phyloP scores from a whole-genome alignment of 2,797 vertebrate species.

The Thalassophryne amazonica region DNA sequence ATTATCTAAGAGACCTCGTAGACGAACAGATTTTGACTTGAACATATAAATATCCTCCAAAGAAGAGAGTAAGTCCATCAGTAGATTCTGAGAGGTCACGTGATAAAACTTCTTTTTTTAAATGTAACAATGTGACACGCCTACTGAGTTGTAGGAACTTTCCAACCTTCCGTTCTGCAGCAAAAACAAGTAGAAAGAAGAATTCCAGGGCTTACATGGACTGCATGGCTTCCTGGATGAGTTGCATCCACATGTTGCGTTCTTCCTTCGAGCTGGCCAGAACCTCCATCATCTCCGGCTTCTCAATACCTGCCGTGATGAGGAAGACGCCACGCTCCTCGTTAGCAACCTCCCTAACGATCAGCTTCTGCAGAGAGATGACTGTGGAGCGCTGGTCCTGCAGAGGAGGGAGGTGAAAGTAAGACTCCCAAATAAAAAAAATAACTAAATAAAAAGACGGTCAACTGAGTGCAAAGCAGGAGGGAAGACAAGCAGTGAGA shows the following conservation, averaged over 20 bases:
- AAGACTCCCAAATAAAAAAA: background rate
- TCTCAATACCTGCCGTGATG: constrained; percentile 87
- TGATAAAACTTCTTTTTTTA: too few species aligned
- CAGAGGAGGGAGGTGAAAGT: constrained; percentile 15
- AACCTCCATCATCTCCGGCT: constrained; percentile 96
- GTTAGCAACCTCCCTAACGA: constrained; percentile 94
- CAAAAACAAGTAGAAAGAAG: too few species aligned
- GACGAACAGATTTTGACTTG: too few species aligned
- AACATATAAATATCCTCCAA: too few species aligned
- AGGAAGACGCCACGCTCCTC: constrained; percentile 96
- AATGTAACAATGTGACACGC: too few species aligned
- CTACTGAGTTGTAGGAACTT: too few species aligned
- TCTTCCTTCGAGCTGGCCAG: constrained; percentile 91
- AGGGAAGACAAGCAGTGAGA: constrained; percentile 11
- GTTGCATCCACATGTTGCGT: constrained; percentile 92
- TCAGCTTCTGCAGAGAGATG: constrained; percentile 94
- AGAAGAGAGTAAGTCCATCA: too few species aligned
- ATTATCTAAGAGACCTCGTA: too few species aligned
- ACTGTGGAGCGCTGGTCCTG: constrained; percentile 96
- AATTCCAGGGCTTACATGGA: constrained; percentile 85
- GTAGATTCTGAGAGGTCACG: too few species aligned
- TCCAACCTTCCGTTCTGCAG: too few species aligned
- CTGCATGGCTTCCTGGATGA: constrained; percentile 90
- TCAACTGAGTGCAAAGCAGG: constrained; percentile 18
- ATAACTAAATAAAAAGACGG: constrained; percentile 47